These are phyloP conservation scores for Rhopilema esculentum DNA, from an alignment of 30 jellyfish, hydroid and myxozoan species.

Conservation along the genomic window DNA sequence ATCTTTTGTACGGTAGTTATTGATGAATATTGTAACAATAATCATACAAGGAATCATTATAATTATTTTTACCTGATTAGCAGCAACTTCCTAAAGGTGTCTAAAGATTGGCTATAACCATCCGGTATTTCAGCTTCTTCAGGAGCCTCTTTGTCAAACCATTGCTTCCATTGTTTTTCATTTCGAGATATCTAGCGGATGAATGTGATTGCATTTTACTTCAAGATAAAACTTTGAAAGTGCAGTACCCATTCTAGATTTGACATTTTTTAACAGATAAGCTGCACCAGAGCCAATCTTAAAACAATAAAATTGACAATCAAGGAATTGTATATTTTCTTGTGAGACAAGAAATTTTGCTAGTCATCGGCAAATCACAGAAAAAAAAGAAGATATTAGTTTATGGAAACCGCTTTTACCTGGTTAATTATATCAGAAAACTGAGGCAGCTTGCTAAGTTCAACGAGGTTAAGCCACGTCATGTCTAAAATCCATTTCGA, in stretches of 20 bases:
- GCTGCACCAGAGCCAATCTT: too few species aligned
- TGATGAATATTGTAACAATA: too few species aligned
- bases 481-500: conserved; percentile 87
- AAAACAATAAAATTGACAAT: too few species aligned
- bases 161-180: conserved; percentile 83
- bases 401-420: conserved; percentile 38
- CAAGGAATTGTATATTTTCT: too few species aligned
- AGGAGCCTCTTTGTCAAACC: conserved; percentile 92
- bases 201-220: neutral
- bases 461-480: conserved; percentile 90
- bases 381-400: too few species aligned
- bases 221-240: neutral
- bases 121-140: conserved; percentile 89
- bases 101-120: conserved; percentile 83
- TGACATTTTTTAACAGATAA: too few species aligned
- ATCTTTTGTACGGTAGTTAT: too few species aligned
- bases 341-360: too few species aligned
- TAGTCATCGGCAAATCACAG: too few species aligned
- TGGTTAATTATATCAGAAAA: conserved; percentile 79
- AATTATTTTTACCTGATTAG: conserved; percentile 73
- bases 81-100: conserved; percentile 79
- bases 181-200: conserved; percentile 75
- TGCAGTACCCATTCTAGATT: too few species aligned
- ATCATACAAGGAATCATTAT: too few species aligned
- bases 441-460: conserved; percentile 87